Evolutionary conservation across 2,797 vertebrate genomes (phyloP).

Genomic region (Percopsis omiscomaycus): DNA sequence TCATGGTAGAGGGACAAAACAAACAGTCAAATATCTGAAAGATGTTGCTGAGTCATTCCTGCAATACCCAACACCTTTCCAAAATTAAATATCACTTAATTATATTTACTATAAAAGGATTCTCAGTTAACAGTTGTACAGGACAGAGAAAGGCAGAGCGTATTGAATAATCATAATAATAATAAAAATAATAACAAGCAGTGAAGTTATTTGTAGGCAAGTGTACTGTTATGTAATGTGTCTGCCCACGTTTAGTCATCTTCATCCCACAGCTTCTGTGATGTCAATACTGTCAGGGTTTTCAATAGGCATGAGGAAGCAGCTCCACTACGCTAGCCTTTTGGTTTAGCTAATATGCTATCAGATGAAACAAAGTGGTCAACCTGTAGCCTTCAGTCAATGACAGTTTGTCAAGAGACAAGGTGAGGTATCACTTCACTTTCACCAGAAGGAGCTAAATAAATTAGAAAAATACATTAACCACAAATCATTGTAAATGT

Average conservation of each 20-base stretch:
- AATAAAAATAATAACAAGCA: too few relatives aligned
- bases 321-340: slow-evolving; percentile 27
- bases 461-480: too few relatives aligned
- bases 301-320: slow-evolving; percentile 56
- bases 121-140: not conserved
- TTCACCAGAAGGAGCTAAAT: too few relatives aligned
- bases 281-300: slow-evolving; percentile 65
- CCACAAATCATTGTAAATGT: too few relatives aligned
- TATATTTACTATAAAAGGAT: not conserved
- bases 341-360: slow-evolving; percentile 21
- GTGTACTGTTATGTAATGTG: slow-evolving; percentile 62
- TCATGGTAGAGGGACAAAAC: not conserved
- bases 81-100: not conserved
- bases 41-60: not conserved
- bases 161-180: too few relatives aligned
- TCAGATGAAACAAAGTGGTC: not conserved
- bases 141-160: not conserved
- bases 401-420: too few relatives aligned
- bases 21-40: not conserved
- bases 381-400: too few relatives aligned
- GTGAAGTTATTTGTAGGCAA: slow-evolving; percentile 32
- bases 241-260: slow-evolving; percentile 68
- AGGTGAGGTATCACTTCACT: too few relatives aligned
- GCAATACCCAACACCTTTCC: not conserved
- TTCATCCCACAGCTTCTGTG: slow-evolving; percentile 66